phyloP scores from a whole-genome alignment of 2,888 invertebrate genomes.

The Monochamus alternatus region DNA sequence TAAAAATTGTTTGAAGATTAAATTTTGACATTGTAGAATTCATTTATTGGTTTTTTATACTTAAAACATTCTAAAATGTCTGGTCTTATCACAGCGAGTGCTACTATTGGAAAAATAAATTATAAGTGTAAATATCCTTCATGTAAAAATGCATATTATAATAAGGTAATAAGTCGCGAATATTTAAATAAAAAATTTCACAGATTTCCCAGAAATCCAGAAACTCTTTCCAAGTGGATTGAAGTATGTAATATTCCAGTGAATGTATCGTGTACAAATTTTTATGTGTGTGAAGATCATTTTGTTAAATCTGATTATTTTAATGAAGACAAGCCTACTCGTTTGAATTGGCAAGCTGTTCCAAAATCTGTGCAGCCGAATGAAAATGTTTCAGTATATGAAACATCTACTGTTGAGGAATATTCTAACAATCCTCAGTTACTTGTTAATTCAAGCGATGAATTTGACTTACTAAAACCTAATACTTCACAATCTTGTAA shows the following conservation, averaged over 20 bases:
- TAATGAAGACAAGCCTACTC: neutral
- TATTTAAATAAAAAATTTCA: conserved; percentile 22
- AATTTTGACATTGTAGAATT: too few species aligned
- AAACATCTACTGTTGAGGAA: neutral
- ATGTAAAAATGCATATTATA: conserved; percentile 12
- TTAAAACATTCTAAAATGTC: too few species aligned
- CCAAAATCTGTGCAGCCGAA: neutral
- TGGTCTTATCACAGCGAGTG: too few species aligned
- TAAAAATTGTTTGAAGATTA: too few species aligned
- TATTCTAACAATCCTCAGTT: neutral
- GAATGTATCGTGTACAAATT: neutral
- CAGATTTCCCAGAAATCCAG: conserved; percentile 6
- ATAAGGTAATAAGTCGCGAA: neutral
- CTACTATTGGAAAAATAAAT: neutral
- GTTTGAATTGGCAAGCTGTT: neutral
- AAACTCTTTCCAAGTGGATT: neutral
- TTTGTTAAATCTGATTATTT: neutral
- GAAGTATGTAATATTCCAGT: neutral
- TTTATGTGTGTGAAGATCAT: neutral
- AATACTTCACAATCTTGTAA: neutral
- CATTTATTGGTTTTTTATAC: too few species aligned
- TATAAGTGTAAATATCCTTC: conserved; percentile 12
- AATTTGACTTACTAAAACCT: neutral
- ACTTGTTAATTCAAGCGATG: neutral
- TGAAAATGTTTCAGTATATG: neutral